A percentile compares a stretch with the other conserved stretches of the same genome.
phyloP scores from a whole-genome alignment of 2,797 vertebrate genomes.

The Danionella dracula region DNA sequence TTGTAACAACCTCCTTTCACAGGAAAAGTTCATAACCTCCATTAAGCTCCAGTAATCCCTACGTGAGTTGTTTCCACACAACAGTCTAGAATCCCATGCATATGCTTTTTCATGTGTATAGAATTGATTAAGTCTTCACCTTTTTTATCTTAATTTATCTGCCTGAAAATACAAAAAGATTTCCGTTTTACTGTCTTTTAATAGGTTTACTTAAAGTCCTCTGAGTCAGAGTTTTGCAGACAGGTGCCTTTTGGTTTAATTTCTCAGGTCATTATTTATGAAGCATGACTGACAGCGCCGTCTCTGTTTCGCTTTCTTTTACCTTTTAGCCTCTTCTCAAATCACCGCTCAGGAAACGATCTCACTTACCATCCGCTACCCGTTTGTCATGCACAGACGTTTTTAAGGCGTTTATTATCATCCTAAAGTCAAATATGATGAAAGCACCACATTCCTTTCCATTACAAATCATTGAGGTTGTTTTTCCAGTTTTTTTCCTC shows the following conservation, averaged over 20 bases:
- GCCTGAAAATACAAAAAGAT: no score
- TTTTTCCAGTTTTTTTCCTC: background rate
- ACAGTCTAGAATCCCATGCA: conserved; percentile 25
- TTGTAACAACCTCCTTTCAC: background rate
- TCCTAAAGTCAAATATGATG: background rate
- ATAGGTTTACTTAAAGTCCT: background rate
- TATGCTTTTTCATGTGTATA: background rate
- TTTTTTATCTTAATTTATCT: no score
- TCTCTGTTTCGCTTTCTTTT: background rate
- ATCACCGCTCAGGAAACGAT: background rate
- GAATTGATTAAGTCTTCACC: background rate
- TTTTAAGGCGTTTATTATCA: background rate
- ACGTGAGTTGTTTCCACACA: conserved; percentile 25
- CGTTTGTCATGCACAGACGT: conserved; percentile 1
- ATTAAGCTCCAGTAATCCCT: conserved; percentile 26
- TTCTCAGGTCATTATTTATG: conserved; percentile 21
- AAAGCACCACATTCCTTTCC: background rate
- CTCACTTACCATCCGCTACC: background rate
- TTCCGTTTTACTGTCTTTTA: no score
- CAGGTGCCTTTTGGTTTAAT: conserved; percentile 24
- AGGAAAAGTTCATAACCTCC: conserved; percentile 8
- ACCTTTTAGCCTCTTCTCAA: background rate
- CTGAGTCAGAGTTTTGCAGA: conserved; percentile 19
- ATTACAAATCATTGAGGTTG: background rate
- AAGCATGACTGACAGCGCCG: background rate